Evolutionary conservation across 2,888 invertebrate species (phyloP).

Genomic region (Mythimna ferrago): DNA sequence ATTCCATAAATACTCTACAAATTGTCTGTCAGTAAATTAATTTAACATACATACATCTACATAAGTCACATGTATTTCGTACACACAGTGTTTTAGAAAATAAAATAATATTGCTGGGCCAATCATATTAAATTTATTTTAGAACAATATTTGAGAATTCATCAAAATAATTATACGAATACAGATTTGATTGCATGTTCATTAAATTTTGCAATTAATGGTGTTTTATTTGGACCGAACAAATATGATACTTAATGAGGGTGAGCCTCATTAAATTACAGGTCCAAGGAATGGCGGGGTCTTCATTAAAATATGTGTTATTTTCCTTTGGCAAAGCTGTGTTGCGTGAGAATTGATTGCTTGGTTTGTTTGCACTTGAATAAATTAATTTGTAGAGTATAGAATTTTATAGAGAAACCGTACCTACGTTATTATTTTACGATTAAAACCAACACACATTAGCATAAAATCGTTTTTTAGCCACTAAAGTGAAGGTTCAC

Average conservation of each 20-base stretch:
- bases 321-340: conserved; percentile 3
- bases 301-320: conserved; percentile 28
- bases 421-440: neutral
- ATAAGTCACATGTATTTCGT: too few relatives aligned
- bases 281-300: neutral
- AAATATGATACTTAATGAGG: conserved; percentile 41
- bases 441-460: too few relatives aligned
- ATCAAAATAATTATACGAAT: neutral
- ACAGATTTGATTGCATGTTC: conserved; percentile 15
- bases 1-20: too few relatives aligned
- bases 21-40: too few relatives aligned
- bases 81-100: too few relatives aligned
- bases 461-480: too few relatives aligned
- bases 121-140: neutral
- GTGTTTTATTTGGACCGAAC: neutral
- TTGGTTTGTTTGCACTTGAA: neutral
- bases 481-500: too few relatives aligned
- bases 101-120: too few relatives aligned
- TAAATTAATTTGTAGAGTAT: neutral
- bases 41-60: too few relatives aligned
- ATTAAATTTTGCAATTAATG: conserved; percentile 2
- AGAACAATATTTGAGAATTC: neutral
- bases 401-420: neutral
- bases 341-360: neutral
- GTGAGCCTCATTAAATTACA: conserved; percentile 7